A percentile compares a stretch with the other conserved stretches of the same genome.
These are phyloP conservation scores for Umimayanthus chanpuru DNA, from an alignment of 92 coral and sea anemone species.

Conservation along the genomic window DNA sequence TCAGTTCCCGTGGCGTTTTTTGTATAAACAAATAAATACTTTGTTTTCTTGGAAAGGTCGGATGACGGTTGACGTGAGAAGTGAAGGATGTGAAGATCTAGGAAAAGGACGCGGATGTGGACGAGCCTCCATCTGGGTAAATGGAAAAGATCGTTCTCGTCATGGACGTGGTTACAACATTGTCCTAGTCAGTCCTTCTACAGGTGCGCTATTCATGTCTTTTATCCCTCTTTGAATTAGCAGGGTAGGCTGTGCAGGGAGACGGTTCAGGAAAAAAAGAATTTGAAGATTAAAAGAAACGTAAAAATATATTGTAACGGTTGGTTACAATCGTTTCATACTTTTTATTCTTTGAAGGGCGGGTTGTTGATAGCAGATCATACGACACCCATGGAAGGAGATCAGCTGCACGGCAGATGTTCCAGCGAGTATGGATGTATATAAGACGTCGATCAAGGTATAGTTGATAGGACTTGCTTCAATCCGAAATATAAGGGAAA, in stretches of 20 bases:
- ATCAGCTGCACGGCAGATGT: constrained; percentile 30
- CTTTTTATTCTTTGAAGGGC: neutral
- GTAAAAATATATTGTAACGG: too few relatives aligned
- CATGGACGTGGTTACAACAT: constrained; percentile 57
- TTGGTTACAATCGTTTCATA: too few relatives aligned
- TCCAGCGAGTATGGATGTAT: neutral
- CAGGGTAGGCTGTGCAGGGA: too few relatives aligned
- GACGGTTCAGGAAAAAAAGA: too few relatives aligned
- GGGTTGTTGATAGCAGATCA: constrained; percentile 19
- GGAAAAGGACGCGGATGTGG: constrained; percentile 61
- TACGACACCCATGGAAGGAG: constrained; percentile 32
- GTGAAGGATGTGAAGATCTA: constrained; percentile 56
- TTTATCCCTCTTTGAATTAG: neutral
- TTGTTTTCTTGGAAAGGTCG: neutral
- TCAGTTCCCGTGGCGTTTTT: too few relatives aligned
- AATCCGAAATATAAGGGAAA: neutral
- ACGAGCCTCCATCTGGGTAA: constrained; percentile 46
- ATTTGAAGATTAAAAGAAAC: too few relatives aligned
- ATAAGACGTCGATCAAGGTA: constrained; percentile 13
- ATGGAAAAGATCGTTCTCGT: constrained; percentile 48
- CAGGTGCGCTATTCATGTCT: constrained; percentile 27
- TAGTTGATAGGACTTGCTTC: neutral
- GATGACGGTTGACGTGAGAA: constrained; percentile 37
- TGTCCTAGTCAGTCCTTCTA: constrained; percentile 40
- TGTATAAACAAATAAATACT: too few relatives aligned